phyloP scores from a whole-genome alignment of 2,797 vertebrate genomes.

The Apodemus agrarius region DNA sequence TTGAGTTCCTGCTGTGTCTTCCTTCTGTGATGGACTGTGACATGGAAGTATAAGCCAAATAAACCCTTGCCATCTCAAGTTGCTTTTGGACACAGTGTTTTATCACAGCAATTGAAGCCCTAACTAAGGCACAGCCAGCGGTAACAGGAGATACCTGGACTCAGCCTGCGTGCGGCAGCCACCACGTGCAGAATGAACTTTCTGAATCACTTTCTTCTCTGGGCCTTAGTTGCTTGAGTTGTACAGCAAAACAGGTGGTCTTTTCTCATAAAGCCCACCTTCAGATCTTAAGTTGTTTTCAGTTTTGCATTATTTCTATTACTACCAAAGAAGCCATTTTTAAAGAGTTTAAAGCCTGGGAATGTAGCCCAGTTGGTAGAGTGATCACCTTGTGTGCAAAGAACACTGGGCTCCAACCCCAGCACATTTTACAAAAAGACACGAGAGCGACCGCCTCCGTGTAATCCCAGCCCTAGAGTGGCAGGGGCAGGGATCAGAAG shows the following conservation, averaged over 20 bases:
- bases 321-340: background rate
- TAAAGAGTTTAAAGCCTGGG: background rate
- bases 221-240: background rate
- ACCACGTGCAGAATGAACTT: background rate
- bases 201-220: background rate
- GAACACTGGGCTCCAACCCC: background rate
- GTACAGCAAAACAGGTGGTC: background rate
- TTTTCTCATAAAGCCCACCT: background rate
- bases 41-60: background rate
- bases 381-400: background rate
- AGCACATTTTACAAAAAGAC: background rate
- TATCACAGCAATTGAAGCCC: background rate
- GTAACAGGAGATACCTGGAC: background rate
- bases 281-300: background rate
- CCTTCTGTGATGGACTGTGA: background rate
- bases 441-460: background rate
- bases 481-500: background rate
- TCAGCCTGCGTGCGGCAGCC: background rate
- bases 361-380: background rate
- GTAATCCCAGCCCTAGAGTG: background rate
- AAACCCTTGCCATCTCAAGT: background rate
- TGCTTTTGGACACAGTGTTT: background rate
- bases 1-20: background rate
- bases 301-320: constrained; percentile 4
- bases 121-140: background rate